Base-by-base conservation (phyloP, 2,888 invertebrate genomes). In the Nineta flava region DNA sequence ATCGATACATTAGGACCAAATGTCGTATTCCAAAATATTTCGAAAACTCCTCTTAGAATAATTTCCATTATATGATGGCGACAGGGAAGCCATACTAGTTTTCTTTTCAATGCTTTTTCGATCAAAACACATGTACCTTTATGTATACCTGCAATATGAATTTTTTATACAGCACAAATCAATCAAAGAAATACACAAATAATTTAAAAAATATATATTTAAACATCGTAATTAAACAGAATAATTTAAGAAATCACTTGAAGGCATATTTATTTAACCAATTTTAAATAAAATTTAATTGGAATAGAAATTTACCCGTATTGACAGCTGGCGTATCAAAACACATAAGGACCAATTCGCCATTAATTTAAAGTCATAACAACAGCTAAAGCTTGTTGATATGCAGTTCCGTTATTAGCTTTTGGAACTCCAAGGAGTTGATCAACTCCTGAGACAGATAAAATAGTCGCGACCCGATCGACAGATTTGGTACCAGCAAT, bases 11-110 rank as follows among this genome's bases (percentile, higher is more conserved):
- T 47, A 13, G 51, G 54, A 16, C 44, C 50, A 9, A 48, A 31
- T 48, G 46, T 35, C 9, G 38, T n/a, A 9, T 43, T 26, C 45
- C 52, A 49, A 32, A 46, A 47, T 3, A 17, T 1, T 42, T 53
- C 50, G 40, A 41, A 47, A 10, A 49, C 51, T n/a, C 48, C 52
- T 16, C 26, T 44, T 21, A 48, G 32, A 17, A 52, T 12, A 34
- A 55, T 31, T 41, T 54, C 54, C 17, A 50, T 16, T 34, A 53
- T 47, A 45, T 54, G 52, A 42, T 55, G 54, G n/a, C n/a, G n/a
- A 45, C 51, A 56, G 13, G 54, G 50, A 9, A 56, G 47, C 19
- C 51, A 52, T 16, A 54, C 35, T 31, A 55, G 35, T 7, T 53
- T 51, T 51, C 51, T 46, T 12, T 47, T 48, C 15, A 56, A 16